phyloP scores from a whole-genome alignment of 2,797 vertebrate species.

The Apodemus agrarius region DNA sequence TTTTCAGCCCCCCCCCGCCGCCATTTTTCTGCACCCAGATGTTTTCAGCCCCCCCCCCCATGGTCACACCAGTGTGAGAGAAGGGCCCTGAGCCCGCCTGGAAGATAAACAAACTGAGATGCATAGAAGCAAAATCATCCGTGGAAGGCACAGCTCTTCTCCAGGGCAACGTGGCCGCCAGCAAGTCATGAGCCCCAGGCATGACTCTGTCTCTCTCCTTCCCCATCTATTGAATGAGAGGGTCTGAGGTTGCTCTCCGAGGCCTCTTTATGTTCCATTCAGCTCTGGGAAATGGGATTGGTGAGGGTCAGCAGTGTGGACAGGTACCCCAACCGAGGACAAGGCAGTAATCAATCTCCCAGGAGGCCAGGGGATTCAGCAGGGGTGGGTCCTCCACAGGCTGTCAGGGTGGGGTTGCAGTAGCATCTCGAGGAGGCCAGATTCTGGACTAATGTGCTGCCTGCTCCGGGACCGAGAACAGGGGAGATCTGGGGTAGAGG shows the following conservation, averaged over 20 bases:
- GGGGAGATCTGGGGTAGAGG: constrained; percentile 14
- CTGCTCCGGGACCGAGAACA: neutral
- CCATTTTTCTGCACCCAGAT: neutral
- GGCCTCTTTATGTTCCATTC: neutral
- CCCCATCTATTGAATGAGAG: neutral
- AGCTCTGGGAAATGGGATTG: neutral
- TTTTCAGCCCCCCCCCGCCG: neutral
- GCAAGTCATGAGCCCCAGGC: neutral
- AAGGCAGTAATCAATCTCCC: neutral
- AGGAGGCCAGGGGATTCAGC: neutral
- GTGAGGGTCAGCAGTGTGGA: neutral
- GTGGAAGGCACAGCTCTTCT: neutral
- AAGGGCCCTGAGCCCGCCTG: neutral
- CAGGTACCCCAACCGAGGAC: neutral
- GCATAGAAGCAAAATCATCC: neutral
- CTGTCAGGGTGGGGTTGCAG: neutral
- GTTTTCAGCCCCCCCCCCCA: neutral
- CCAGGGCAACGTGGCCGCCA: neutral
- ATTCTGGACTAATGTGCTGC: neutral
- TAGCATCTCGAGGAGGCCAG: neutral
- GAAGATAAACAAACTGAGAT: neutral
- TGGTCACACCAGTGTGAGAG: neutral
- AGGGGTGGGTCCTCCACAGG: neutral
- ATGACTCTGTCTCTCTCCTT: neutral
- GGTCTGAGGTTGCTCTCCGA: neutral